phyloP scores from a whole-genome alignment of 2,113 vertebrate genomes.

The Notechis scutatus region DNA sequence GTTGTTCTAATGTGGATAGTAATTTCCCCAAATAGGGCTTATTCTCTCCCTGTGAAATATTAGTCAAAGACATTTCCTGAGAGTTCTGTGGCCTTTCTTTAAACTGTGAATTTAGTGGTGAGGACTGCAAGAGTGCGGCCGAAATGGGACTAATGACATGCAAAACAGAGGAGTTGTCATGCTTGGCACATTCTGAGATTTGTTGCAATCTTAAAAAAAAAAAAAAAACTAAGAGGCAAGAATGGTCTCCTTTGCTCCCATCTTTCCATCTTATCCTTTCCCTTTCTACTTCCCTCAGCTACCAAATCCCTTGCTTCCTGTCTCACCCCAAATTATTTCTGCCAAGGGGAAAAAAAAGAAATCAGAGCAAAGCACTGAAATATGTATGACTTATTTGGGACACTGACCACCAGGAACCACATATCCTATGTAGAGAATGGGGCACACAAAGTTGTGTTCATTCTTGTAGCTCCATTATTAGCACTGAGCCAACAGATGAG shows the following conservation, averaged over 20 bases:
- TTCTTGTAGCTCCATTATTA: background rate
- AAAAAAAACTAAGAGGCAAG: background rate
- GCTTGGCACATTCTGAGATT: background rate
- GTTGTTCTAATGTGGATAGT: background rate
- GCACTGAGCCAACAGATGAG: background rate
- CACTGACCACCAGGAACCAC: background rate
- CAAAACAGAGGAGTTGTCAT: background rate
- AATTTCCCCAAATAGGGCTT: background rate
- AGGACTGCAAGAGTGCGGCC: background rate
- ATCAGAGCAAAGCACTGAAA: background rate
- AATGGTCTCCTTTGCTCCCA: background rate
- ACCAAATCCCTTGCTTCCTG: background rate
- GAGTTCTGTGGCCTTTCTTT: background rate
- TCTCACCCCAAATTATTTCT: background rate
- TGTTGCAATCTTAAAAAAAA: background rate
- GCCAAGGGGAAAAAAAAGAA: background rate
- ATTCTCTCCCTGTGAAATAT: background rate
- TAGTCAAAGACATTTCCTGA: background rate
- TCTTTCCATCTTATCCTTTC: background rate
- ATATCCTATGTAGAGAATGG: background rate
- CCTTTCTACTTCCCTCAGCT: background rate
- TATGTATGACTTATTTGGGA: background rate
- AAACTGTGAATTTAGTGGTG: background rate
- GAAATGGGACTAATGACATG: background rate
- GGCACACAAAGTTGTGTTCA: background rate